Base-by-base conservation (phyloP, 2,113 vertebrate species). In the Leptobrachium ailaonicum region DNA sequence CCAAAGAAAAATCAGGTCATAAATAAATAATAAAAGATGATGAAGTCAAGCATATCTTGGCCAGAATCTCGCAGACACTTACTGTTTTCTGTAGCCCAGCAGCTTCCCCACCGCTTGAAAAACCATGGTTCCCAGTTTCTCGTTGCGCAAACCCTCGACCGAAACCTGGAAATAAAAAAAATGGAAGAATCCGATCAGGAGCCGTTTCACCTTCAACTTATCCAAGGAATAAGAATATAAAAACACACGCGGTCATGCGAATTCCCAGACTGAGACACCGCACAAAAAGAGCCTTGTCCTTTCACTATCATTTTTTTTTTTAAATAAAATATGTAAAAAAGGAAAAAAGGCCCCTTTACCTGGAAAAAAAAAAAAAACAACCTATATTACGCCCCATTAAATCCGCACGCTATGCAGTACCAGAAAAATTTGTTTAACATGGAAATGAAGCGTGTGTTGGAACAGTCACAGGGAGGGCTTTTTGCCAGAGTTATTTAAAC, bases 31-130 rank as follows among this genome's bases (percentile, higher is more conserved):
- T 32, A 32, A 32, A 32, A 32, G 20, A 32, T 32, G 20, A 32
- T 1, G 20, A 32, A 32, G 20, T 32, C n/a, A n/a, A n/a, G n/a
- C n/a, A n/a, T n/a, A n/a, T n/a, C 20, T 32, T 32, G 20, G 0
- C 20, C 20, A 32, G 20, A 32, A 32, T 32, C 20, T 32, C 20
- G 20, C 20, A 32, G 20, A 47, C 6, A 80, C 82, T 81, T 73
- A 83, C 82, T 72, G 74, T 71, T 83, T 80, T 20, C 58, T 80
- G 42, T 80, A 75, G 12, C 82, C 74, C 43, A 83, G 44, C 11
- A 80, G 64, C 47, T 80, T 83, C 4, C 82, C 82, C n/a, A 83
- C 74, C 20, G 82, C 82, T 41, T 83, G 82, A 54, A 83, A 76
- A 5, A 83, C 82, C 82, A 83, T 83, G 11, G n/a, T 76, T 62